These are phyloP conservation scores for Caenorhabditis becei DNA, from an alignment of 2,888 invertebrate genomes.

Conservation along the genomic window DNA sequence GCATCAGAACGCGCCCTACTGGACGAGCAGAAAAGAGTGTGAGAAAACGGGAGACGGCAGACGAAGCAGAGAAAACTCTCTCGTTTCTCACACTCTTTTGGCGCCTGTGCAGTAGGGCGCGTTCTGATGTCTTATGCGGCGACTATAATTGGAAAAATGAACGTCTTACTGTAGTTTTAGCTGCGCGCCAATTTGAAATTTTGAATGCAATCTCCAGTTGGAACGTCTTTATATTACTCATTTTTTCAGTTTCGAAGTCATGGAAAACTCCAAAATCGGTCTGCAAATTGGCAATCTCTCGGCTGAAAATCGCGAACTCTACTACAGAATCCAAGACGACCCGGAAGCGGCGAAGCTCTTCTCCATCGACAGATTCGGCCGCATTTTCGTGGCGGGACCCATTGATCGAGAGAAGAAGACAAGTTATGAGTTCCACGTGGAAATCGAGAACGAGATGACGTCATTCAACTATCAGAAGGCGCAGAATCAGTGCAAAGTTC, in stretches of 20 bases:
- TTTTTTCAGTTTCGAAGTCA: conserved; percentile 62
- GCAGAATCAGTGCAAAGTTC: conserved; percentile 30
- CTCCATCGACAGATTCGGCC: conserved; percentile 60
- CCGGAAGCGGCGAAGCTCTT: conserved; percentile 50
- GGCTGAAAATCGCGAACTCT: conserved; percentile 28
- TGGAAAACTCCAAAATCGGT: conserved; percentile 54
- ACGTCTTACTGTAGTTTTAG: no score
- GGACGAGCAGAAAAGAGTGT: no score
- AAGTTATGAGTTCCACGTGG: conserved; percentile 32
- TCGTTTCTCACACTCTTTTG: no score
- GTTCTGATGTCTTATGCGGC: no score
- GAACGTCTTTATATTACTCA: no score
- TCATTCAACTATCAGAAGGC: conserved; percentile 33
- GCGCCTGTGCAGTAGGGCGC: no score
- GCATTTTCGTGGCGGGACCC: conserved; percentile 58
- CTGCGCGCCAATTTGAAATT: no score
- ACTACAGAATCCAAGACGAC: conserved; percentile 60
- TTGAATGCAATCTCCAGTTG: no score
- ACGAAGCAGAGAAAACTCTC: no score
- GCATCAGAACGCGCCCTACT: no score
- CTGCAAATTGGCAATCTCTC: conserved; percentile 62
- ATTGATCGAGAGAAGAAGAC: conserved; percentile 26
- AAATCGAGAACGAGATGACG: conserved; percentile 46
- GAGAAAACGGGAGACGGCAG: no score
- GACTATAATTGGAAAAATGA: no score